Base-by-base conservation (phyloP, 2,888 invertebrate species). In the Mesochorus sp. region DNA sequence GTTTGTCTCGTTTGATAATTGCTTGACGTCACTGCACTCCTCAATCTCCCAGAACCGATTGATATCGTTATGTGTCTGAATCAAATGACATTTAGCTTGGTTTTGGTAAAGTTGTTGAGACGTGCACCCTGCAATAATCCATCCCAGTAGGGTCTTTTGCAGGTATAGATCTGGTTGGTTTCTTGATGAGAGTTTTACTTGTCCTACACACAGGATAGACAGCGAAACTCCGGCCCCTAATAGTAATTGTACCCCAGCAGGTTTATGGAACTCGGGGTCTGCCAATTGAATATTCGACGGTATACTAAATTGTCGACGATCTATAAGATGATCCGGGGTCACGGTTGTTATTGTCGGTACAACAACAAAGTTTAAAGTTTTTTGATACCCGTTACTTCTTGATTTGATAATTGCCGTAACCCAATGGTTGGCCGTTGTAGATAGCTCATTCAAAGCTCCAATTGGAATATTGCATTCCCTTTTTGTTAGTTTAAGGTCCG, bases 71-170 rank as follows among this genome's bases (percentile, higher is more conserved):
- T 31, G 12, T 4, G 24, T 2, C 12, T 59, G n/a, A 10, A 10
- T 19, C 17, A 34, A 28, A 6, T 59, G 44, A 19, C 34, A 53
- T 10, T 5, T 37, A 1, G 2, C 12, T 2, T n/a, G n/a, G n/a
- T n/a, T n/a, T n/a, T n/a, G n/a, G n/a, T n/a, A n/a, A n/a, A n/a
- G n/a, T n/a, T n/a, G n/a, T n/a, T n/a, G n/a, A n/a, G n/a, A n/a
- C n/a, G 49, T 37, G 8, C 39, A 68, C 21, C 76, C 73, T 0
- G 70, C 79, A 47, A 81, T 47, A 12, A 81, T 34, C 81, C 81
- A 81, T 21, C 81, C 80, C 0, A 80, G 51, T 47, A 53, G 59
- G 1, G 80, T 75, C 21, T 77, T 72, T 28, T 80, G 79, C 0
- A 79, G 17, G 12, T 24, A 19, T 0, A 79, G 17, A 0, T 79